Percentiles rank a stretch among this genome's conserved stretches.
These are phyloP conservation scores for Apodemus speciosus DNA, from an alignment of 2,113 vertebrate genomes.

Conservation along the genomic window DNA sequence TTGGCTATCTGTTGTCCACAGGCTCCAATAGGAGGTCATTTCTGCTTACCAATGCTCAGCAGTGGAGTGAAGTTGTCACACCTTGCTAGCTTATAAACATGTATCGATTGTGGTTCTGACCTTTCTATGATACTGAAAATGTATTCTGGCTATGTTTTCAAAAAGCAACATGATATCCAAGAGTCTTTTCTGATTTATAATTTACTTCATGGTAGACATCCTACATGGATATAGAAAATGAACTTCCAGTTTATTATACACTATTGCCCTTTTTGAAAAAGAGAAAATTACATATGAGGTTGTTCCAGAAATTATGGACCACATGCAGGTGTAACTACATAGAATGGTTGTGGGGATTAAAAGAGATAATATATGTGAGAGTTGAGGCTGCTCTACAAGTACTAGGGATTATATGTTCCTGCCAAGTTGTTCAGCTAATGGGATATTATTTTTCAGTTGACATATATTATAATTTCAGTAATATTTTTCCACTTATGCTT, in stretches of 20 bases:
- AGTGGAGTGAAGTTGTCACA: slow-evolving; percentile 14
- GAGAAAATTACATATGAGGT: slow-evolving; percentile 50
- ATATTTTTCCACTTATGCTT: slow-evolving; percentile 53
- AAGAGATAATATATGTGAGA: slow-evolving; percentile 69
- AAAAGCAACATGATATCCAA: slow-evolving; percentile 36
- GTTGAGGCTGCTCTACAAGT: slow-evolving; percentile 5
- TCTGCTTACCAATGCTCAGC: background rate
- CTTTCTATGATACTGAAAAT: slow-evolving; percentile 45
- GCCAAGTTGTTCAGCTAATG: slow-evolving; percentile 66
- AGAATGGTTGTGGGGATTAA: slow-evolving; percentile 56
- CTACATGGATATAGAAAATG: slow-evolving; percentile 41
- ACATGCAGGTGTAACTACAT: slow-evolving; percentile 44
- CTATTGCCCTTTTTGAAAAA: slow-evolving; percentile 35
- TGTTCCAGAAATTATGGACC: slow-evolving; percentile 61
- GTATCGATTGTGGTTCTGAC: slow-evolving; percentile 47
- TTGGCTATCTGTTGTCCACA: slow-evolving; percentile 20
- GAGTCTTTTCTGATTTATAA: slow-evolving; percentile 43
- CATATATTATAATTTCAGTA: slow-evolving; percentile 67
- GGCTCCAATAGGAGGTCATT: slow-evolving; percentile 14
- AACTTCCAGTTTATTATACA: background rate
- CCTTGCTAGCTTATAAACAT: slow-evolving; percentile 27
- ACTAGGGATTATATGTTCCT: slow-evolving; percentile 71
- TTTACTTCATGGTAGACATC: slow-evolving; percentile 41
- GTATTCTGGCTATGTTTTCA: slow-evolving; percentile 42
- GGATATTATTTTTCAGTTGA: slow-evolving; percentile 70